Percentiles rank a stretch among this genome's conserved stretches.
Conservation (phyloP, 2,113 vertebrate species). For the Melanerpes aurifrons region DNA sequence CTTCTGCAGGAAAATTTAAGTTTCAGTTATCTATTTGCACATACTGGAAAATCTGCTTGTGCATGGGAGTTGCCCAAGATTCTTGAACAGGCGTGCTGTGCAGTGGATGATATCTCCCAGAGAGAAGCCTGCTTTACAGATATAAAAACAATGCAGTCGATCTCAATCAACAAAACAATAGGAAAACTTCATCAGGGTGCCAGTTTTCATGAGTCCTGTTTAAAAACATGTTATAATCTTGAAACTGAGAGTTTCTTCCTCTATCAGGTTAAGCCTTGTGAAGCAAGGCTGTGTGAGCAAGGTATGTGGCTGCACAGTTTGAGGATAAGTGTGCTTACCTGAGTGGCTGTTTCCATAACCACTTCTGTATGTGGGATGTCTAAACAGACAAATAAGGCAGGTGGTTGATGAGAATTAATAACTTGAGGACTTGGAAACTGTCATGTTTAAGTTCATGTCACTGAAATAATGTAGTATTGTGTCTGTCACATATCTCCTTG, state of each 20-base stretch:
- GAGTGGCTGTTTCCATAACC: not conserved
- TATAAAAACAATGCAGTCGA: not conserved
- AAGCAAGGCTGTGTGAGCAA: not conserved
- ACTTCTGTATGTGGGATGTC: not conserved
- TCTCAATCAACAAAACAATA: not conserved
- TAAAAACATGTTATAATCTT: not conserved
- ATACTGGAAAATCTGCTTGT: not conserved
- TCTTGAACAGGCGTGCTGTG: not conserved
- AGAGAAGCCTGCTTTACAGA: not conserved
- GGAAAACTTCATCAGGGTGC: not conserved
- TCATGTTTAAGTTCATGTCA: not conserved
- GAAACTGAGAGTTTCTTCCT: not conserved
- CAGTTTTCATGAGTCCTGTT: not conserved
- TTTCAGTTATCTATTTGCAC: not conserved
- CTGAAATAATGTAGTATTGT: not conserved
- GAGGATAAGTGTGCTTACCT: not conserved
- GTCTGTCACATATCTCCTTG: not conserved
- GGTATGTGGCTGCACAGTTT: not conserved
- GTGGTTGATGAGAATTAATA: not conserved
- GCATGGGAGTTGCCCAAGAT: not conserved
- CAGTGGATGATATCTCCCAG: not conserved
- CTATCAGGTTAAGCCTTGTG: not conserved
- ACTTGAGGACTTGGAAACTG: not conserved
- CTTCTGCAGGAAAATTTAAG: not conserved
- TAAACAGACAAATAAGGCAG: not conserved